Percentiles rank a stretch among this genome's conserved stretches.
These are phyloP conservation scores for Meloidogyne hapla DNA, from an alignment of 1,140 invertebrate genomes.

Conservation along the genomic window DNA sequence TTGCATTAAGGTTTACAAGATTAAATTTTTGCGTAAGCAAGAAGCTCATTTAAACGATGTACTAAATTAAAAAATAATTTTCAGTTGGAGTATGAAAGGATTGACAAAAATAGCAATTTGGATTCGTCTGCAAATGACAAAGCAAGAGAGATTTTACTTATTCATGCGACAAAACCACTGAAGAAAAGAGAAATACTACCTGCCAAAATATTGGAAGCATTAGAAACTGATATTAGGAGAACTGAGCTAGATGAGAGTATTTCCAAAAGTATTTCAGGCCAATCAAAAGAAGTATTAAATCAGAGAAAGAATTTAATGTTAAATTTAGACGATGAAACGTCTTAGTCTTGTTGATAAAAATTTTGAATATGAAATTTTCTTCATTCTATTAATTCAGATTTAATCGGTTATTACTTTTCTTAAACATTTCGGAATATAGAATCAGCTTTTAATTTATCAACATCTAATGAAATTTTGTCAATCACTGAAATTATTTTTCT, in stretches of 20 bases:
- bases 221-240: slow-evolving; percentile 17
- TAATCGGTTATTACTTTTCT: not conserved
- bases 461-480: not conserved
- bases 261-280: not conserved
- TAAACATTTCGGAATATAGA: not conserved
- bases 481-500: not conserved
- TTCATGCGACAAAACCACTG: slow-evolving; percentile 30
- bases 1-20: slow-evolving; percentile 33
- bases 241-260: slow-evolving; percentile 22
- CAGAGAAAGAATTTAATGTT: not conserved
- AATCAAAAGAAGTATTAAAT: slow-evolving; percentile 29
- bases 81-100: slow-evolving; percentile 14
- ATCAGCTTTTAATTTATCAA: not conserved
- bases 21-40: too few species aligned
- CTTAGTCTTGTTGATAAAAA: not conserved
- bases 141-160: slow-evolving; percentile 32
- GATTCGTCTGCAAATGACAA: too few species aligned
- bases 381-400: not conserved
- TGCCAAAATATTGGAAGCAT: not conserved
- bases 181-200: not conserved
- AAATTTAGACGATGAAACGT: not conserved
- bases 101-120: slow-evolving; percentile 8
- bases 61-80: not conserved
- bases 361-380: not conserved
- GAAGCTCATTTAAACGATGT: too few species aligned